Percentiles rank a stretch among this genome's conserved stretches.
Conservation (phyloP, 2,888 invertebrate genomes). For the Arge pagana region DNA sequence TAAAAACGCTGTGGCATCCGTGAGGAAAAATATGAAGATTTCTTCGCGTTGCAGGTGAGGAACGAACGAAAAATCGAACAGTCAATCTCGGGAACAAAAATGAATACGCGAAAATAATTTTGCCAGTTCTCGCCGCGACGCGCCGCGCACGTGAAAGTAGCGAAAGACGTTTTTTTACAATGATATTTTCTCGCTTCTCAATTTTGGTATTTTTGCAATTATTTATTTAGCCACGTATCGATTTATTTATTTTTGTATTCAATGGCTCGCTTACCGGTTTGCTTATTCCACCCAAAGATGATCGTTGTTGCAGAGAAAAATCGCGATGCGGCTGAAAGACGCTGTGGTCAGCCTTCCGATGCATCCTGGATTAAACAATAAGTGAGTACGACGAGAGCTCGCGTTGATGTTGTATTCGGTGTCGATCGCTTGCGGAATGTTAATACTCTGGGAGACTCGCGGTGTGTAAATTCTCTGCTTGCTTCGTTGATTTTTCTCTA, state of each 20-base stretch:
- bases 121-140: not conserved
- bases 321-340: conserved; percentile 53
- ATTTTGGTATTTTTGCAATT: no score
- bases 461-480: not conserved
- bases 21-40: no score
- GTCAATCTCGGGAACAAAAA: not conserved
- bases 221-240: no score
- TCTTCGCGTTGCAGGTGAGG: no score
- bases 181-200: no score
- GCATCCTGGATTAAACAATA: conserved; percentile 50
- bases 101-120: not conserved
- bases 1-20: no score
- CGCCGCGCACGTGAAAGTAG: not conserved
- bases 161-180: no score
- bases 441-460: conserved; percentile 22
- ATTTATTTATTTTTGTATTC: not conserved
- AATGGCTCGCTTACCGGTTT: not conserved
- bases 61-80: no score
- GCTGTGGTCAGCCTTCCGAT: conserved; percentile 44
- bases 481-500: conserved; percentile 29
- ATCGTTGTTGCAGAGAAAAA: conserved; percentile 32
- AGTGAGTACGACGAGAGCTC: conserved; percentile 40
- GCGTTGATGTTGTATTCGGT: conserved; percentile 10
- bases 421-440: conserved; percentile 13
- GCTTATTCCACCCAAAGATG: not conserved